Evolutionary conservation across 2,113 vertebrate genomes (phyloP).

Genomic region (Eptesicus fuscus): DNA sequence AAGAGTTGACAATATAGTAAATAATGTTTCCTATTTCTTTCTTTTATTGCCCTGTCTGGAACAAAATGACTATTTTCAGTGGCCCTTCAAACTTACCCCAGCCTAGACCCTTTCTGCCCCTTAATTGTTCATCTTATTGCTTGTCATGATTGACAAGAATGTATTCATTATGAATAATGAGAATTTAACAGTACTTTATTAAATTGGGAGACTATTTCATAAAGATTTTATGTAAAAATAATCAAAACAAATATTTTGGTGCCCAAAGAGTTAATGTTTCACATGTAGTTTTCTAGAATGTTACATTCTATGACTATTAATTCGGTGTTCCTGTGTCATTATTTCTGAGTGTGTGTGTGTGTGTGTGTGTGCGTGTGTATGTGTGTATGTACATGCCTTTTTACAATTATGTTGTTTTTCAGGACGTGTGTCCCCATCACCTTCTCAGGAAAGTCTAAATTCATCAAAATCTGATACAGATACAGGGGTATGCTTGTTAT

Average conservation of each 20-base stretch:
- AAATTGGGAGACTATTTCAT: background rate
- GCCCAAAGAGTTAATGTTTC: background rate
- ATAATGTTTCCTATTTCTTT: background rate
- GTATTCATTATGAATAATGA: constrained; percentile 8
- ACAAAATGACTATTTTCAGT: constrained; percentile 18
- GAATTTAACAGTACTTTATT: constrained; percentile 28
- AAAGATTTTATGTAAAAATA: constrained; percentile 19
- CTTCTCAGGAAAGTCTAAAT: constrained; percentile 98
- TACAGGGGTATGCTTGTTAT: constrained; percentile 85
- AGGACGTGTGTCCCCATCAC: constrained; percentile 98
- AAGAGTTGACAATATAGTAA: constrained; percentile 10
- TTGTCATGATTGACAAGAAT: constrained; percentile 25
- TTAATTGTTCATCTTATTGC: constrained; percentile 16
- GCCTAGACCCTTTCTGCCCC: background rate
- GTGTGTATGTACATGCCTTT: background rate
- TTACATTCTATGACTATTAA: constrained; percentile 13
- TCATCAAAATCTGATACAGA: constrained; percentile 98
- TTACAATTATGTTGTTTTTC: constrained; percentile 65
- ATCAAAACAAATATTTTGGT: constrained; percentile 7
- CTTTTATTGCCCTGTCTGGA: background rate
- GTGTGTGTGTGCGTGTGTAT: background rate
- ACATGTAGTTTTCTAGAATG: constrained; percentile 17
- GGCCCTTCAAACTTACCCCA: background rate
- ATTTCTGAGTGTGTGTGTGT: constrained; percentile 11
- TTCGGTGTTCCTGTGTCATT: background rate